These are phyloP conservation scores for Euleptes europaea DNA, from an alignment of 2,113 vertebrate genomes.

Conservation along the genomic window DNA sequence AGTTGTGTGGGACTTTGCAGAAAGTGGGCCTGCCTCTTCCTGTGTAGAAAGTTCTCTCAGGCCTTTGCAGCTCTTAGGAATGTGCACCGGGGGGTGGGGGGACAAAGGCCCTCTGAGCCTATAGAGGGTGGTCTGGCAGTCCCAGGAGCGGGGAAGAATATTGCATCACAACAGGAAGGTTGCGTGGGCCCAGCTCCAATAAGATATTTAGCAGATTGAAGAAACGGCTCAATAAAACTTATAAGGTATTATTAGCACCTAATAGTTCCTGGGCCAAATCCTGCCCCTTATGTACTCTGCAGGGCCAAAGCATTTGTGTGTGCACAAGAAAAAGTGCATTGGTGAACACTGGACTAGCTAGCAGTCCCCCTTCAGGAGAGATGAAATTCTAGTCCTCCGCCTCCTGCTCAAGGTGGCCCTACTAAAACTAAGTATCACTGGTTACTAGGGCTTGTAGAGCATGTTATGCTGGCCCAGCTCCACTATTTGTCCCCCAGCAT, in stretches of 20 bases:
- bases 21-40: not conserved
- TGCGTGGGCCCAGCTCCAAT: not conserved
- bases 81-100: too few species aligned
- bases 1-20: not conserved
- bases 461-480: too few species aligned
- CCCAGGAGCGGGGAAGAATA: not conserved
- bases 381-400: too few species aligned
- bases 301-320: not conserved
- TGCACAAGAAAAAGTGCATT: not conserved
- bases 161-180: not conserved
- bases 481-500: not conserved
- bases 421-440: not conserved
- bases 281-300: not conserved
- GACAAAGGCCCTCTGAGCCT: not conserved
- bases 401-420: not conserved
- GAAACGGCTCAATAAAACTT: not conserved
- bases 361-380: not conserved
- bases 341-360: not conserved
- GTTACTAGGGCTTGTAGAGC: not conserved
- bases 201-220: not conserved
- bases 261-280: not conserved
- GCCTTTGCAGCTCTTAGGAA: not conserved
- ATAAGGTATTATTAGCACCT: not conserved
- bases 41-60: not conserved
- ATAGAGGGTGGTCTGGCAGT: not conserved